Evolutionary conservation across 2,113 vertebrate species (phyloP).

Genomic region (Plecotus auritus): DNA sequence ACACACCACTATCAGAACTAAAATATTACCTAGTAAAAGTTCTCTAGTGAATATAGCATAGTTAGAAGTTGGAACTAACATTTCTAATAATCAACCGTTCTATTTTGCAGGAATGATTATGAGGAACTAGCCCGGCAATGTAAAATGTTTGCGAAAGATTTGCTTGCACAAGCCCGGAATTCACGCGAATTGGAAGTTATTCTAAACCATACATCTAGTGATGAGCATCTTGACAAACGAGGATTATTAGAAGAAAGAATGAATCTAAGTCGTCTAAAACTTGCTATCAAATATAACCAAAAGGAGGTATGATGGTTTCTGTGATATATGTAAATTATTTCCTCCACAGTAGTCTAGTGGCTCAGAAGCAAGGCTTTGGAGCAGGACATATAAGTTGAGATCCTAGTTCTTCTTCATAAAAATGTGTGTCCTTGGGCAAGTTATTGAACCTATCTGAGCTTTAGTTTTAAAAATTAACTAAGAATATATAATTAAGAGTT

Average conservation of each 20-base stretch:
- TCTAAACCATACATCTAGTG: slow-evolving; percentile 94
- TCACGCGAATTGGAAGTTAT: slow-evolving; percentile 98
- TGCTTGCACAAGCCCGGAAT: slow-evolving; percentile 98
- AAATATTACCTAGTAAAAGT: background rate
- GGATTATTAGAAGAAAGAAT: slow-evolving; percentile 97
- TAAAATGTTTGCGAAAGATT: slow-evolving; percentile 99
- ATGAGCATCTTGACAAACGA: slow-evolving; percentile 93
- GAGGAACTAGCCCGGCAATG: slow-evolving; percentile 97
- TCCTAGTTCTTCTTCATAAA: background rate
- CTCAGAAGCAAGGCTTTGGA: slow-evolving; percentile 33
- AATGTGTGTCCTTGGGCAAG: background rate
- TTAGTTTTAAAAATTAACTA: slow-evolving; percentile 30
- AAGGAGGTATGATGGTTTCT: slow-evolving; percentile 90
- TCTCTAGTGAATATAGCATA: slow-evolving; percentile 23
- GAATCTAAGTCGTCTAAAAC: slow-evolving; percentile 98
- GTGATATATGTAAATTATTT: background rate
- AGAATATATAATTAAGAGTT: background rate
- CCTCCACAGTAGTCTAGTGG: background rate
- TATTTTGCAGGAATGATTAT: slow-evolving; percentile 92
- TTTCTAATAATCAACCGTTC: slow-evolving; percentile 28
- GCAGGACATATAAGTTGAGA: background rate
- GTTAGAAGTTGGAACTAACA: background rate
- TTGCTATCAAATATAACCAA: slow-evolving; percentile 99
- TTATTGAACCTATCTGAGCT: background rate
- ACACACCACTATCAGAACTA: slow-evolving; percentile 12